A percentile compares a stretch with the other conserved stretches of the same genome.
Conservation (phyloP, 2,888 invertebrate genomes). For the Hetaerina titia region DNA sequence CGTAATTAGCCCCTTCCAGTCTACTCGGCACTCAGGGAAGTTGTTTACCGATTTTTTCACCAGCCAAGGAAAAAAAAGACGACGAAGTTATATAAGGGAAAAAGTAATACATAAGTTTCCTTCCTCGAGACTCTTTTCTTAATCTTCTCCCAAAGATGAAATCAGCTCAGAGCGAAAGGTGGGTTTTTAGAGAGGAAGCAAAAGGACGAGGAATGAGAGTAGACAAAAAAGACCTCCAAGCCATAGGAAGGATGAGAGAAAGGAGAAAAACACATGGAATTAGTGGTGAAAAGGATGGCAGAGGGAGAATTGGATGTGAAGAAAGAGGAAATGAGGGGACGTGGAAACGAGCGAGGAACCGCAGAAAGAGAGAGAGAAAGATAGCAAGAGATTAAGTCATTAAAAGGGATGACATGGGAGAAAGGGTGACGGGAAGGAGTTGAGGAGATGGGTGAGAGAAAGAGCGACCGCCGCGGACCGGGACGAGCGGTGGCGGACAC, state of each 20-base stretch:
- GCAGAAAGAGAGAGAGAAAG: not conserved
- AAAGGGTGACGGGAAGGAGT: not conserved
- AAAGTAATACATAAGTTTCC: not conserved
- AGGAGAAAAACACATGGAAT: not conserved
- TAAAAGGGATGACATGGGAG: not conserved
- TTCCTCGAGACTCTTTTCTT: not conserved
- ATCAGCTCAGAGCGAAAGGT: not conserved
- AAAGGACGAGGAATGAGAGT: not conserved
- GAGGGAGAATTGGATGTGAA: not conserved
- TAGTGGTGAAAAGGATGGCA: not conserved
- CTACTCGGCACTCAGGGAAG: not conserved
- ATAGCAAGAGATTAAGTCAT: not conserved
- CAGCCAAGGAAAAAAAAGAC: not conserved
- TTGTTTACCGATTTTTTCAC: not conserved
- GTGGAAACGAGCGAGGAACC: not conserved
- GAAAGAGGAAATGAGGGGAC: not conserved
- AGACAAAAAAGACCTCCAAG: not conserved
- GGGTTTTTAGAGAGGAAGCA: not conserved
- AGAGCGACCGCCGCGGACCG: not conserved
- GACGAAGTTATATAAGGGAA: not conserved
- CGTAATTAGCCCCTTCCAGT: not conserved
- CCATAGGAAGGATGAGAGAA: not conserved
- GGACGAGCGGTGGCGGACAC: not conserved
- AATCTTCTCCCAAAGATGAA: conserved; percentile 2
- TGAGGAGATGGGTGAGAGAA: not conserved